Evolutionary conservation across 1,140 invertebrate genomes (phyloP).

Genomic region (Dendrolimus kikuchii): DNA sequence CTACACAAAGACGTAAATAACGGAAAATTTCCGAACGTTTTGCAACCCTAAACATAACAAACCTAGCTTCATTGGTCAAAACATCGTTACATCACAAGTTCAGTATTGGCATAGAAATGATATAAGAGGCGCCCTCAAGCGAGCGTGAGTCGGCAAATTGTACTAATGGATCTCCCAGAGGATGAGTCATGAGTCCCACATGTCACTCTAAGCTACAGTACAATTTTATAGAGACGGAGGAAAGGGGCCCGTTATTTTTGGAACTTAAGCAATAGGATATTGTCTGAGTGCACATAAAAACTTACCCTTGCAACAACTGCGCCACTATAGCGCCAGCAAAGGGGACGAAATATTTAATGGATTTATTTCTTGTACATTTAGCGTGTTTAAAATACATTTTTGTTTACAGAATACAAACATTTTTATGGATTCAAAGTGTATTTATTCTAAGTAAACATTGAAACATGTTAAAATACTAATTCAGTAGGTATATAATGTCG

Average conservation of each 20-base stretch:
- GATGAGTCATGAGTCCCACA: constrained; percentile 33
- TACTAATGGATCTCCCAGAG: constrained; percentile 48
- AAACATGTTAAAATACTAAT: too few species aligned
- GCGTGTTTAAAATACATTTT: too few species aligned
- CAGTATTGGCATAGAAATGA: constrained; percentile 18
- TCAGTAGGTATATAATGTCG: too few species aligned
- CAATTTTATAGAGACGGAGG: constrained; percentile 20
- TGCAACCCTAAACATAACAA: not conserved
- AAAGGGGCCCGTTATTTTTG: constrained; percentile 14
- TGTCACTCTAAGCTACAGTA: constrained; percentile 22
- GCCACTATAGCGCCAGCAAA: not conserved
- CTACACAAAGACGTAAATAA: too few species aligned
- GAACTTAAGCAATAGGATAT: constrained; percentile 4
- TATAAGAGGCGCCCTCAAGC: constrained; percentile 28
- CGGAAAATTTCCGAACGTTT: too few species aligned
- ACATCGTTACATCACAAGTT: constrained; percentile 11
- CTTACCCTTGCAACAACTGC: constrained; percentile 5
- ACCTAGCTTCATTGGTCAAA: not conserved
- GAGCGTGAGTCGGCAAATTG: constrained; percentile 52
- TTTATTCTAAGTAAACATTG: too few species aligned
- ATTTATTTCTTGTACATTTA: too few species aligned
- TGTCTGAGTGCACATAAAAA: constrained; percentile 12
- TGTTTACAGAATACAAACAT: too few species aligned
- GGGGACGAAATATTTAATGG: too few species aligned
- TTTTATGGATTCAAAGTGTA: too few species aligned